Evolutionary conservation across 1,140 invertebrate genomes (phyloP).

Genomic region (Lepidurus packardi): DNA sequence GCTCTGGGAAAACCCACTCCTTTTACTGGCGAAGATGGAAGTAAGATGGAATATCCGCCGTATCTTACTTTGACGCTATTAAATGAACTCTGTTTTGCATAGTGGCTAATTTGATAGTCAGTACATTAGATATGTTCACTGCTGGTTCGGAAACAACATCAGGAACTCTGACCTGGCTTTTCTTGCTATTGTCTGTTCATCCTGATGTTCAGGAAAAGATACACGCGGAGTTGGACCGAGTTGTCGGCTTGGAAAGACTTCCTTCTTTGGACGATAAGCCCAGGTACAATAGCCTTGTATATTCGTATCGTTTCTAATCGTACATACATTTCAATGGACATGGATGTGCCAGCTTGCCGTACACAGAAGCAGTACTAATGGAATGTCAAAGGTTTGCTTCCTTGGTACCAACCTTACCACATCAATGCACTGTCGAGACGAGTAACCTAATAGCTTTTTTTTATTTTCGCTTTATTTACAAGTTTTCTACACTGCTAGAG

Average conservation of each 20-base stretch:
- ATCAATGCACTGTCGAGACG: constrained; percentile 32
- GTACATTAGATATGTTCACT: background rate
- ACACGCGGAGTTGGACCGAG: background rate
- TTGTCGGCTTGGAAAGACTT: constrained; percentile 42
- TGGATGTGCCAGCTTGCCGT: constrained; percentile 36
- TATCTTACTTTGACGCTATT: too few relatives aligned
- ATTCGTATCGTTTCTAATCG: background rate
- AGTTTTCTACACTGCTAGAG: background rate
- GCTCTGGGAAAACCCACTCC: background rate
- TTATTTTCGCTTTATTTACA: background rate
- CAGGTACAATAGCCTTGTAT: constrained; percentile 47
- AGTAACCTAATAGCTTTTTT: background rate
- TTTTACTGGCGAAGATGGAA: constrained; percentile 1
- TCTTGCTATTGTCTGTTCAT: background rate
- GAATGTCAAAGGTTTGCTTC: constrained; percentile 32
- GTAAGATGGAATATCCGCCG: background rate
- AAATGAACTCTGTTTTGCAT: background rate
- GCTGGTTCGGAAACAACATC: constrained; percentile 8
- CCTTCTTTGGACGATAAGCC: constrained; percentile 63
- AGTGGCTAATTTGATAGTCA: background rate
- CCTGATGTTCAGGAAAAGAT: background rate
- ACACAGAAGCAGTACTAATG: constrained; percentile 41
- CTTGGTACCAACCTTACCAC: constrained; percentile 34
- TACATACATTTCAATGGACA: background rate
- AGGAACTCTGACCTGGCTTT: background rate